phyloP scores from a whole-genome alignment of 2,888 invertebrate species.

The Esperia sulphurella region DNA sequence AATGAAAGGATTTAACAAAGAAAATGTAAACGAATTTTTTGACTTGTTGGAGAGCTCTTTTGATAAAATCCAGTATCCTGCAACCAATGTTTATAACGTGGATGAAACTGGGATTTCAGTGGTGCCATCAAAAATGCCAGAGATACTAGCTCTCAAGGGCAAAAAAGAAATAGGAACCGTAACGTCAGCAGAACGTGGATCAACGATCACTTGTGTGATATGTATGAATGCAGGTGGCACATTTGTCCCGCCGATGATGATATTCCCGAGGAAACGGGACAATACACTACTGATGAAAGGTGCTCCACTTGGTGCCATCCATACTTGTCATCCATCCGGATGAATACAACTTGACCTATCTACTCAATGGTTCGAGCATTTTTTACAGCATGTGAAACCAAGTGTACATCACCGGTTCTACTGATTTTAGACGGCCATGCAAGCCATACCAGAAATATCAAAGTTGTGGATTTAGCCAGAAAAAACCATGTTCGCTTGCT shows the following conservation, averaged over 20 bases:
- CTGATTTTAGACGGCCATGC: constrained; percentile 12
- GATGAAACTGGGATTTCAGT: constrained; percentile 42
- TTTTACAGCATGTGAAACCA: constrained; percentile 14
- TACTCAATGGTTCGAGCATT: constrained; percentile 17
- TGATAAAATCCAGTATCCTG: no score
- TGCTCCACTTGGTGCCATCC: constrained; percentile 18
- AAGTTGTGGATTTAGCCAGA: constrained; percentile 9
- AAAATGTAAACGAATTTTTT: neutral
- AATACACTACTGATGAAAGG: constrained; percentile 18
- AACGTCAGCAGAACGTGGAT: constrained; percentile 38
- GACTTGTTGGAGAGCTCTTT: neutral
- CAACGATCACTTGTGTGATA: constrained; percentile 19
- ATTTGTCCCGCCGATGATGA: constrained; percentile 24
- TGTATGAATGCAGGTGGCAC: constrained; percentile 20
- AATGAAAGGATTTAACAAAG: neutral
- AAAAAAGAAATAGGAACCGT: constrained; percentile 33
- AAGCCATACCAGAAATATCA: constrained; percentile 13
- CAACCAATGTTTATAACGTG: constrained; percentile 16
- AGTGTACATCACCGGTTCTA: constrained; percentile 9
- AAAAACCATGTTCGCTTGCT: constrained; percentile 9
- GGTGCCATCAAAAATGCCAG: constrained; percentile 28
- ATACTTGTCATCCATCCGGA: constrained; percentile 13
- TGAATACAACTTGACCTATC: constrained; percentile 17
- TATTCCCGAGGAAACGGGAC: constrained; percentile 22
- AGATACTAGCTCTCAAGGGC: constrained; percentile 30